Base-by-base conservation (phyloP, 2,797 vertebrate genomes). In the Sternotherus odoratus region DNA sequence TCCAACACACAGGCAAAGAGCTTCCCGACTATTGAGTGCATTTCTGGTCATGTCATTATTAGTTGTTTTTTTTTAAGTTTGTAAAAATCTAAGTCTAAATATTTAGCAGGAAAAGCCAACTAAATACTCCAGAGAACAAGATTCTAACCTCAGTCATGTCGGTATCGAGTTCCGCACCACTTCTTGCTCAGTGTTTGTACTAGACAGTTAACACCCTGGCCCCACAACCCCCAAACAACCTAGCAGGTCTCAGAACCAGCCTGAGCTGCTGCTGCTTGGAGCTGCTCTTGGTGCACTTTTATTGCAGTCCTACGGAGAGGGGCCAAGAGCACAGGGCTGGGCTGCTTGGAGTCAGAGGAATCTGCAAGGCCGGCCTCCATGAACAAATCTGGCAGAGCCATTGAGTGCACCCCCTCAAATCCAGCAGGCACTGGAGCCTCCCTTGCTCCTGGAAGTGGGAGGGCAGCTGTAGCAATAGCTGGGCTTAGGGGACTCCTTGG, bases 21-120 rank as follows among this genome's bases (percentile, higher is more conserved):
- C 36, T 39, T 11, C 66, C 30, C 43, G 26, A 49, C 2, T 50
- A 0, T 12, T 1, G 49, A 1, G 0, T 0, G 2, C 13, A 0
- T 46, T 36, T 23, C 85, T 9, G 15, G 51, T 50, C 51, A 56
- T 33, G 53, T 0, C 51, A 23, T 53, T 53, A 23, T 53, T 24
- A 53, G 21, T 8, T 8, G 9, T 53, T 21, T 51, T 19, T 51
- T 51, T 23, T 10, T 2, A 53, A 10, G 23, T 24, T 24, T 23
- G 51, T 53, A 23, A 53, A 53, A 53, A 53, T 23, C 8, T 23
- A 53, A 79, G 13, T 23, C 12, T 54, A n/a, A 69, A 53, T 1
- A 54, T 4, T 13, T 79, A 23, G 13, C 4, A 24, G 36, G 1
- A 24, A 60, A n/a, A 69, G 19, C 2, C 1, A 23, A 39, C 2